Conservation (phyloP, 2,888 invertebrate species). For the Carterocephalus palaemon region DNA sequence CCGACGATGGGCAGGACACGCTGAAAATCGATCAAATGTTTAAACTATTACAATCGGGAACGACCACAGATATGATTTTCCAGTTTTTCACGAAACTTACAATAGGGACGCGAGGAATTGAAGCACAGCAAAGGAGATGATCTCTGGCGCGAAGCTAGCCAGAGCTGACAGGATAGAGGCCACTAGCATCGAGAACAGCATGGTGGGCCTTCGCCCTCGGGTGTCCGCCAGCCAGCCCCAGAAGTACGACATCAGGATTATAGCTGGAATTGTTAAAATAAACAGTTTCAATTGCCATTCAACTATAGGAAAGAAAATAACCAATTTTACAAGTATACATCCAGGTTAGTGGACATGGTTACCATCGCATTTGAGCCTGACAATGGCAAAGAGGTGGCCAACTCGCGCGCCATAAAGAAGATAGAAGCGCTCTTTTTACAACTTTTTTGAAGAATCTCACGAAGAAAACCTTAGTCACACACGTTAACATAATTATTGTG, state of each 20-base stretch:
- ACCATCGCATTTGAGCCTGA: too few species aligned
- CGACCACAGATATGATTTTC: background rate
- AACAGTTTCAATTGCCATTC: too few species aligned
- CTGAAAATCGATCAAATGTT: conserved; percentile 40
- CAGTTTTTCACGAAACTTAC: conserved; percentile 48
- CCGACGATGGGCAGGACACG: conserved; percentile 72
- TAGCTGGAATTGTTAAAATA: conserved; percentile 72
- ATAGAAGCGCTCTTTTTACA: too few species aligned
- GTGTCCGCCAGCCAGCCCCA: conserved; percentile 91
- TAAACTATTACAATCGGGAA: background rate
- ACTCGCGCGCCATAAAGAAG: too few species aligned
- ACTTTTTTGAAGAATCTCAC: too few species aligned
- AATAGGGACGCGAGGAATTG: conserved; percentile 83
- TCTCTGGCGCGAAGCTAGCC: conserved; percentile 80
- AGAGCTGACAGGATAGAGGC: conserved; percentile 76
- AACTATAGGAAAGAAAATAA: too few species aligned
- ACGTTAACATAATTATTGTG: too few species aligned
- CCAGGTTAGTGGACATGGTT: too few species aligned
- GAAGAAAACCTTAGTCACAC: too few species aligned
- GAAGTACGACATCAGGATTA: conserved; percentile 85
- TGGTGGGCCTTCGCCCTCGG: conserved; percentile 81
- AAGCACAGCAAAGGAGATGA: conserved; percentile 77
- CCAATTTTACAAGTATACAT: too few species aligned
- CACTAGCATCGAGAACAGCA: conserved; percentile 70
- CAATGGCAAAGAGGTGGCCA: too few species aligned